phyloP scores from a whole-genome alignment of 2,797 vertebrate genomes.

The Decapterus maruadsi region DNA sequence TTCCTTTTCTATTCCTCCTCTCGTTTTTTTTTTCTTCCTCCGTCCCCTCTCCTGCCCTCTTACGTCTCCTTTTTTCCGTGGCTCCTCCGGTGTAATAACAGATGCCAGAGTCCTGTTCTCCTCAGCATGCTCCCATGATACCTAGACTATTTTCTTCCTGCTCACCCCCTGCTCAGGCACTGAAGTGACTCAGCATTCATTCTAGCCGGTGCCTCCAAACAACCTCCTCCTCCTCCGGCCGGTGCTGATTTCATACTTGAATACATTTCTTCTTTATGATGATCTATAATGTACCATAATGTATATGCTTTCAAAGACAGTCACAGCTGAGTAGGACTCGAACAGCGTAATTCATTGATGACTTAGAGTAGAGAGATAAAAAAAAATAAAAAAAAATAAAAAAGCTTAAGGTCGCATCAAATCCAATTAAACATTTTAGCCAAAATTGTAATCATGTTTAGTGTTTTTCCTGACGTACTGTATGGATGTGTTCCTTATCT shows the following conservation, averaged over 20 bases:
- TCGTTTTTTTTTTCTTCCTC: neutral
- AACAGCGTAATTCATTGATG: no score
- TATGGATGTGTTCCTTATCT: neutral
- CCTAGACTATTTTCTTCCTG: conserved; percentile 56
- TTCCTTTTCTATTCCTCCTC: neutral
- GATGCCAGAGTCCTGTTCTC: conserved; percentile 66
- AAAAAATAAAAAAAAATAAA: neutral
- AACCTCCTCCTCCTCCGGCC: conserved; percentile 14
- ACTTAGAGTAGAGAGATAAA: neutral
- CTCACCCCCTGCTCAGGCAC: conserved; percentile 54
- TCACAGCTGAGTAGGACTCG: neutral
- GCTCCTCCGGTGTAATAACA: conserved; percentile 45
- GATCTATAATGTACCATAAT: neutral
- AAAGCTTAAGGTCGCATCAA: neutral
- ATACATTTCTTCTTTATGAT: conserved; percentile 12
- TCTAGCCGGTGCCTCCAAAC: conserved; percentile 34
- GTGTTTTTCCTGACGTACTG: neutral
- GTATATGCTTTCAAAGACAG: no score
- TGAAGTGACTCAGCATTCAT: conserved; percentile 75
- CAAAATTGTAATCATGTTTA: neutral
- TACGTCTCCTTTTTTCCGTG: neutral
- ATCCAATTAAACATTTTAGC: neutral
- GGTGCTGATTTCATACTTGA: conserved; percentile 21
- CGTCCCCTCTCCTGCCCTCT: neutral
- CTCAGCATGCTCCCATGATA: conserved; percentile 63